Evolutionary conservation across 2,888 invertebrate species (phyloP), one percentile per base, ranked within the genome.

Genomic region (Mythimna loreyi): DNA sequence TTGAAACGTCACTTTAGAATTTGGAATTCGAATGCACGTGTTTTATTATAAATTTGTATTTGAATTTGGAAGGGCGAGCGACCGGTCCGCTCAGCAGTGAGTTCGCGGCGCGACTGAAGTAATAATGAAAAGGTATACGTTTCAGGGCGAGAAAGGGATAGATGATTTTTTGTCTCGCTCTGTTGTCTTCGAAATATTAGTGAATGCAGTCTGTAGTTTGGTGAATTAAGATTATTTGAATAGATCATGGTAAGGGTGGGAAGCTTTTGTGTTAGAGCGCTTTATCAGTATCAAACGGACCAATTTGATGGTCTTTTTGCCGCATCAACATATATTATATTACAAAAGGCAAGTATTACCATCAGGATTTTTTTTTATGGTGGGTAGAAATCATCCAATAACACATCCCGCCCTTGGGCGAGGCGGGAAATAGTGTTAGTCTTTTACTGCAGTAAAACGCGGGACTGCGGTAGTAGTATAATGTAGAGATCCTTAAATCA

Each of bases 51-150:
- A 57, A 56, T 70, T 70, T 75, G 74, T 49, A 62, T 33, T 36
- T 30, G 28, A 36, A 59, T 78, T 72, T 19, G 8, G 50, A 33
- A 53, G 19, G 9, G 45, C 66, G 62, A 59, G 79, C 67, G 71
- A 65, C 45, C 60, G 62, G 76, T 57, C 81, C 80, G 67, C 75
- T 72, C 75, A 2, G 25, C 13, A 9, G 36, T 21, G 58, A 61
- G 70, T 69, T 63, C 83, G 81, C 82, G 83, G 62, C 82, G 83
- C 75, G 75, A 88, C 88, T 88, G 82, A 85, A 84, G 76, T 69
- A 65, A 72, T 78, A 60, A 72, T 81, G 85, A 85, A 83, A 86
- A 84, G 77, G 79, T 80, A 82, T 83, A 65, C 75, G 78, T 84
- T 85, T 84, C 85, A 82, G 85, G 71, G 74, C 13, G 67, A 62